Base-by-base conservation (phyloP, 2,113 vertebrate species). In the Trogon melanurus region DNA sequence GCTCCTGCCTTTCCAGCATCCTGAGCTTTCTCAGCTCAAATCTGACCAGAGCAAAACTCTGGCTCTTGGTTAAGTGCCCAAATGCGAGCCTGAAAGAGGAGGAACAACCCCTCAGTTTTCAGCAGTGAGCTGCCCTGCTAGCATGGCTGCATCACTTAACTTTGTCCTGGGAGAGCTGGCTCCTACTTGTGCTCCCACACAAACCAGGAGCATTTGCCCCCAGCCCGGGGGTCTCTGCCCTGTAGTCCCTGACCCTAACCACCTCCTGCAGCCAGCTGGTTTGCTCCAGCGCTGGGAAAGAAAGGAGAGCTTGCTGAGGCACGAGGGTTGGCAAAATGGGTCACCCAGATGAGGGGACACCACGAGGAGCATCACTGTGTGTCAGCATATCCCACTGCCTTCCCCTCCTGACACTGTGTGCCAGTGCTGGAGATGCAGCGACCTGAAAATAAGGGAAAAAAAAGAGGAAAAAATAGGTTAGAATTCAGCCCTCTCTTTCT, bases 91-190 rank as follows among this genome's bases (percentile, higher is more conserved):
- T 38, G 32, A 51, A 23, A 73, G 58, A 71, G 22, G 10, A 89
- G 27, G 61, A 66, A 17, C 5, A 17, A 6, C 2, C 6, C 4
- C 10, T 56, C 44, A 5, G 22, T 90, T 71, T 79, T 64, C 50
- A 88, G n/a, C 67, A 56, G 14, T 21, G 57, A 72, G 38, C 64
- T 89, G 69, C 41, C 36, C 22, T 5, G 1, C 41, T 45, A 0
- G 41, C 11, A 1, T 86, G 72, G 38, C 65, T 66, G 20, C 29
- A 11, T 44, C 34, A n/a, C 44, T 2, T 19, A 51, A 64, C 19
- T 58, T 91, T 0, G 0, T 53, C 4, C 18, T 57, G 17, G 38
- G 34, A 67, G 9, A 45, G 9, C 2, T 4, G 2, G 13, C 23
- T 93, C n/a, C 41, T 66, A 17, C 21, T 47, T 20, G 7, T 69